Evolutionary conservation across 1,140 invertebrate species (phyloP).

Genomic region (Pseudobourletiella spinata): DNA sequence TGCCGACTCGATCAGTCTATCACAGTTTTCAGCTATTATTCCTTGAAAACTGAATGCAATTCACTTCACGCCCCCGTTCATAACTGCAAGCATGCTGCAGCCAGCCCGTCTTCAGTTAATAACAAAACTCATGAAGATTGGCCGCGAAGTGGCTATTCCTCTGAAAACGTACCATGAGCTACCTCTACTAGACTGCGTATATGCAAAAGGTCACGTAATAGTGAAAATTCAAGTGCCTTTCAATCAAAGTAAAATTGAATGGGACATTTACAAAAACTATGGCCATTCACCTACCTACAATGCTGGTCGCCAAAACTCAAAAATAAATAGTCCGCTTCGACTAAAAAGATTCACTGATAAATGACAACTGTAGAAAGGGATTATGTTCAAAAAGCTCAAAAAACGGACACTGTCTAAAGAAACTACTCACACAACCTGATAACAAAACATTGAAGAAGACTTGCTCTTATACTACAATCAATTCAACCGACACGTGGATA

Average conservation of each 20-base stretch:
- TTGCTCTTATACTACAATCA: background rate
- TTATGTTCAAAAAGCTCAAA: background rate
- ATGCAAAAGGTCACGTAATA: background rate
- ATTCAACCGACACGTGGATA: background rate
- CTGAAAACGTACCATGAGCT: background rate
- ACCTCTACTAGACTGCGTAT: background rate
- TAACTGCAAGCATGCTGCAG: background rate
- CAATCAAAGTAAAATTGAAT: background rate
- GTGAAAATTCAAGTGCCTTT: background rate
- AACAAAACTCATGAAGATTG: background rate
- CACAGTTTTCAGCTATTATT: background rate
- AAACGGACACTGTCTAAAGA: background rate
- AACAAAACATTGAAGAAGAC: background rate
- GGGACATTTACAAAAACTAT: background rate
- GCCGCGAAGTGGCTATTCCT: background rate
- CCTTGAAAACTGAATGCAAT: background rate
- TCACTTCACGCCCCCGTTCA: background rate
- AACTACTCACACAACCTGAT: background rate
- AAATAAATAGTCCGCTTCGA: background rate
- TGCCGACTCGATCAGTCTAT: background rate
- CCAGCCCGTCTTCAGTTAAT: background rate
- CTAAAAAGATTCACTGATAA: background rate
- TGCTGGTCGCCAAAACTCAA: background rate
- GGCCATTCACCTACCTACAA: background rate
- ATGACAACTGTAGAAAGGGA: background rate